Conservation (phyloP, 2,888 invertebrate genomes). For the Hypena proboscidalis region DNA sequence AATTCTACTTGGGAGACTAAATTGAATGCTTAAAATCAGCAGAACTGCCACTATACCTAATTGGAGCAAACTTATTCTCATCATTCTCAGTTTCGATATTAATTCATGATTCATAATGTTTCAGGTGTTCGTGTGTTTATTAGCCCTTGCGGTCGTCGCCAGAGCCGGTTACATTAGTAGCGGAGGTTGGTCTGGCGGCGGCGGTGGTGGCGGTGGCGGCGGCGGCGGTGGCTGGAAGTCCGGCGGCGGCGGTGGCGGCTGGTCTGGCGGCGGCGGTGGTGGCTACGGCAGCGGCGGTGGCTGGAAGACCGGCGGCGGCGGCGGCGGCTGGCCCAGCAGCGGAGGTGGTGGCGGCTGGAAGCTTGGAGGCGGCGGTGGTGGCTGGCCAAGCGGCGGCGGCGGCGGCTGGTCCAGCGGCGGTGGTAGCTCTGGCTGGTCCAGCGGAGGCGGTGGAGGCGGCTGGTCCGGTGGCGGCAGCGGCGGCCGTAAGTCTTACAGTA, state of each 20-base stretch:
- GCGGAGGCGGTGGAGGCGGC: constrained; percentile 50
- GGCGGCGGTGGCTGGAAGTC: constrained; percentile 52
- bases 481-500: constrained; percentile 5
- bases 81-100: no score
- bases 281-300: constrained; percentile 49
- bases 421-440: constrained; percentile 56
- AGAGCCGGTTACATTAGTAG: constrained; percentile 70
- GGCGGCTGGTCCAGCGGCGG: constrained; percentile 48
- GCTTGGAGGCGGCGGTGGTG: constrained; percentile 25
- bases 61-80: no score
- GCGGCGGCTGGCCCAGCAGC: constrained; percentile 47
- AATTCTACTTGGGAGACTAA: no score
- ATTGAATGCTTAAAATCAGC: no score
- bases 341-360: constrained; percentile 42
- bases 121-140: constrained; percentile 78
- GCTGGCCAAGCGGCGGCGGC: constrained; percentile 42
- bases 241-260: constrained; percentile 50
- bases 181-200: constrained; percentile 51
- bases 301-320: constrained; percentile 47
- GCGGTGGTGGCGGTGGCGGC: constrained; percentile 45
- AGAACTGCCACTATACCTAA: no score
- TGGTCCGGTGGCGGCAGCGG: constrained; percentile 36
- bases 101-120: constrained; percentile 8
- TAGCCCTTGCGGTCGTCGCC: constrained; percentile 69
- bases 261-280: constrained; percentile 52